Evolutionary conservation across 2,888 invertebrate genomes (phyloP).

Genomic region (Cenopis cana): DNA sequence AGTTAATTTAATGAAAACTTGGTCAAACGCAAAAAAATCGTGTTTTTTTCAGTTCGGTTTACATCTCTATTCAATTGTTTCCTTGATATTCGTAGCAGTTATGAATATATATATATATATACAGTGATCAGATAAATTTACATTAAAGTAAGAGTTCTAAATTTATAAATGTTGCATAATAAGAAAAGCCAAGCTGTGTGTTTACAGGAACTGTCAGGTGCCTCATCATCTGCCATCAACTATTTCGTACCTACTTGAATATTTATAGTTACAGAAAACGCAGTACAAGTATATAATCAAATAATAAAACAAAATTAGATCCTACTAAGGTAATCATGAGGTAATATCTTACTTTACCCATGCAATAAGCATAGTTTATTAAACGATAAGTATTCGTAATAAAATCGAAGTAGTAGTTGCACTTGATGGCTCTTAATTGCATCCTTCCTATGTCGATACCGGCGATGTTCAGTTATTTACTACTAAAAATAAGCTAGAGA

Average conservation of each 20-base stretch:
- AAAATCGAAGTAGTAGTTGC: slow-evolving; percentile 11
- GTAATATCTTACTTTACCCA: slow-evolving; percentile 2
- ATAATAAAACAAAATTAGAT: slow-evolving; percentile 35
- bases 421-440: slow-evolving; percentile 48
- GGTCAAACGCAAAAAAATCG: no score
- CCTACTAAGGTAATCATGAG: slow-evolving; percentile 1
- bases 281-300: slow-evolving; percentile 12
- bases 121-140: no score
- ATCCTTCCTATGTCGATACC: slow-evolving; percentile 28
- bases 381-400: slow-evolving; percentile 2
- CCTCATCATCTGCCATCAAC: background rate
- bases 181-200: background rate
- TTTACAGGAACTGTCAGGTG: background rate
- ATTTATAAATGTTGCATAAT: background rate
- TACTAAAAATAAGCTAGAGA: background rate
- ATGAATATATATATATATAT: no score
- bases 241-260: background rate
- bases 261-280: background rate
- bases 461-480: background rate
- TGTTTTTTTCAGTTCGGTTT: no score
- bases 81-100: no score
- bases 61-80: no score
- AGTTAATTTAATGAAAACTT: no score
- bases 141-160: no score
- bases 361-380: slow-evolving; percentile 31